These are phyloP conservation scores for Scyliorhinus canicula DNA, from an alignment of 2,797 vertebrate species.

Conservation along the genomic window DNA sequence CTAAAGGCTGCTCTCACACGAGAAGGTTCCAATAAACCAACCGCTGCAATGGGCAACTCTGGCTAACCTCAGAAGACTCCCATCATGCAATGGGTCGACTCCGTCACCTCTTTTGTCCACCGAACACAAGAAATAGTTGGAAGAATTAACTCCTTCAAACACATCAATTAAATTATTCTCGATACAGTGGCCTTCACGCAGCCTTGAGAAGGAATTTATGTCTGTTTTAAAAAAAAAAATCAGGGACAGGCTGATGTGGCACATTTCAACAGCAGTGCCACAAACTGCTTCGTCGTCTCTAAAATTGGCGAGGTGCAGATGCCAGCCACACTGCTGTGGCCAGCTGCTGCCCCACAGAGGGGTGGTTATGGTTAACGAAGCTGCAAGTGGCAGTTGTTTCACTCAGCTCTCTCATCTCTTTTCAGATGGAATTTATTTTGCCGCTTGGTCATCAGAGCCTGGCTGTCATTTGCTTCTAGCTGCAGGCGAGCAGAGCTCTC, in stretches of 20 bases:
- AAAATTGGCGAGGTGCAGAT: not conserved
- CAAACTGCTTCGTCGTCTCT: not conserved
- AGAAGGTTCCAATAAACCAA: not conserved
- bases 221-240: not conserved
- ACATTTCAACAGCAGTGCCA: not conserved
- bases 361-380: not conserved
- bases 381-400: not conserved
- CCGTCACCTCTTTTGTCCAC: not conserved
- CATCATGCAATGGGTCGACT: not conserved
- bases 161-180: not conserved
- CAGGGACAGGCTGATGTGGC: not conserved
- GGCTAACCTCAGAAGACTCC: not conserved
- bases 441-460: not conserved
- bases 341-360: not conserved
- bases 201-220: not conserved
- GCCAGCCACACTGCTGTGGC: not conserved
- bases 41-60: not conserved
- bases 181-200: not conserved
- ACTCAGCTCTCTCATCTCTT: not conserved
- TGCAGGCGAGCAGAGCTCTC: not conserved
- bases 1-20: not conserved
- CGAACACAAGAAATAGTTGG: not conserved
- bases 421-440: no score
- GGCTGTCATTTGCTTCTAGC: not conserved
- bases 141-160: not conserved